Evolutionary conservation across 2,888 invertebrate genomes (phyloP).

Genomic region (Pocota personata): DNA sequence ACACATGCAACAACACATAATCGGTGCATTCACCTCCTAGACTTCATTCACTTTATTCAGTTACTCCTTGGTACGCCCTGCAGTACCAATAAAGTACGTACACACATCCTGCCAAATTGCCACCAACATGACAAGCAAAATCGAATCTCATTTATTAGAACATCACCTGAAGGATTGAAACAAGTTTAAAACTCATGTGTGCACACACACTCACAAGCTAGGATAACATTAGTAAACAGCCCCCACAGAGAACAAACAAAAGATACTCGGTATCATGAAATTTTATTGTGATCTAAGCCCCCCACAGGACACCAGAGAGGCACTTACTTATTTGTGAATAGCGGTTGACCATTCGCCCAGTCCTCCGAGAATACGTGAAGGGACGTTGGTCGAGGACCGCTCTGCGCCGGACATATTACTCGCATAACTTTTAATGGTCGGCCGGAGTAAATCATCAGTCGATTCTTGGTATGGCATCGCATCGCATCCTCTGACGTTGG

Average conservation of each 20-base stretch:
- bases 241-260: slow-evolving; percentile 8
- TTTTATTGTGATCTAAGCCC: slow-evolving; percentile 63
- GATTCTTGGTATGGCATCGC: slow-evolving; percentile 90
- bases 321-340: slow-evolving; percentile 82
- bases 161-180: slow-evolving; percentile 65
- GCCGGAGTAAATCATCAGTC: slow-evolving; percentile 92
- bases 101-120: slow-evolving; percentile 55
- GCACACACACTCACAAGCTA: neutral
- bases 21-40: neutral
- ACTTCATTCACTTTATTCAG: slow-evolving; percentile 3
- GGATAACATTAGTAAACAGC: slow-evolving; percentile 40
- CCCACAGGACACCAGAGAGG: slow-evolving; percentile 47
- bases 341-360: slow-evolving; percentile 84
- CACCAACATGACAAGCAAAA: slow-evolving; percentile 62
- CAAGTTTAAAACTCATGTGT: slow-evolving; percentile 44
- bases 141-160: slow-evolving; percentile 67
- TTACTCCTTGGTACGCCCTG: slow-evolving; percentile 5
- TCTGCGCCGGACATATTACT: slow-evolving; percentile 89
- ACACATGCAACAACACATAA: slow-evolving; percentile 11
- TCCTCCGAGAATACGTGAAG: slow-evolving; percentile 92
- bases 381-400: slow-evolving; percentile 86
- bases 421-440: slow-evolving; percentile 84
- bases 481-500: slow-evolving; percentile 86
- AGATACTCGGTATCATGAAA: slow-evolving; percentile 52
- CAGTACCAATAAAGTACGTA: slow-evolving; percentile 38